Conservation (phyloP, 1,140 invertebrate species). For the Lordiphosa collinella region DNA sequence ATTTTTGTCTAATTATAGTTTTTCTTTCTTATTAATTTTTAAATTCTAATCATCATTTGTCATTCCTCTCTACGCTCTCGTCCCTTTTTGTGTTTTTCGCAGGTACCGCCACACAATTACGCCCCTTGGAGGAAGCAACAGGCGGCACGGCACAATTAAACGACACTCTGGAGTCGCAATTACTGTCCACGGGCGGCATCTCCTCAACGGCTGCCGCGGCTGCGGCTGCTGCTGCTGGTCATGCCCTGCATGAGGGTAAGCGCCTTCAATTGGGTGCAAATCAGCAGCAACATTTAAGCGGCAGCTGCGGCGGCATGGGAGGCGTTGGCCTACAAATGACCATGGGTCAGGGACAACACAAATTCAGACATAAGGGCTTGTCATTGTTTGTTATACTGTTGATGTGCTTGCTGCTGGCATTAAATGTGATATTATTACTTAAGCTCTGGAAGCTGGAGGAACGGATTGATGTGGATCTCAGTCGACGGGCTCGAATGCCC, state of each 20-base stretch:
- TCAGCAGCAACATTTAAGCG: conserved; percentile 43
- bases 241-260: conserved; percentile 17
- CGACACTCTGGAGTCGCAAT: conserved; percentile 46
- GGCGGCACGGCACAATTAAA: conserved; percentile 30
- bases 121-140: conserved; percentile 53
- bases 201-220: conserved; percentile 17
- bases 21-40: conserved; percentile 35
- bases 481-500: conserved; percentile 74
- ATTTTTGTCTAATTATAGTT: conserved; percentile 7
- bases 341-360: conserved; percentile 37
- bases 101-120: conserved; percentile 69
- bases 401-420: conserved; percentile 84
- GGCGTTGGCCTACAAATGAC: conserved; percentile 29
- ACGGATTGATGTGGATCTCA: conserved; percentile 78
- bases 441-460: conserved; percentile 88
- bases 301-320: conserved; percentile 35
- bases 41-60: conserved; percentile 23
- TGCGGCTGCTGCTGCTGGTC: conserved; percentile 16
- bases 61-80: conserved; percentile 42
- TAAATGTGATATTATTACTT: conserved; percentile 90
- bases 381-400: conserved; percentile 83
- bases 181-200: conserved; percentile 21
- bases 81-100: conserved; percentile 21
- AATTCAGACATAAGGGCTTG: conserved; percentile 65
- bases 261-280: conserved; percentile 6